Evolutionary conservation across 2,888 invertebrate genomes (phyloP).

Genomic region (Mechanitis mazaeus): DNA sequence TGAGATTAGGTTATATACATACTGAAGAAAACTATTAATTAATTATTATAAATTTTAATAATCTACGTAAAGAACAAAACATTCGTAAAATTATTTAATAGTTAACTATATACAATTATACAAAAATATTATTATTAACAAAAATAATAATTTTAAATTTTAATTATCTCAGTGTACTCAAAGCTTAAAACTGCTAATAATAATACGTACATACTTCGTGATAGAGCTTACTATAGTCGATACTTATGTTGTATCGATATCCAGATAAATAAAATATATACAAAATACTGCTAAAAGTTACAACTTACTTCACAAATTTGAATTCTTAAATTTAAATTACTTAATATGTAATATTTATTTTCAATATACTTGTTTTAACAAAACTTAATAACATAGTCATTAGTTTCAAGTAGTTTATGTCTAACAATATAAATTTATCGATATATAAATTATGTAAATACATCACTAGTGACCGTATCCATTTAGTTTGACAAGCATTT

Average conservation of each 20-base stretch:
- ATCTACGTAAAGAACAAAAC: not conserved
- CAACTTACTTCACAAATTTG: no score
- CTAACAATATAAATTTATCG: not conserved
- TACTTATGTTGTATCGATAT: slow-evolving; percentile 26
- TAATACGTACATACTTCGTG: slow-evolving; percentile 65
- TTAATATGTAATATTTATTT: no score
- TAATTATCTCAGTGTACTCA: slow-evolving; percentile 37
- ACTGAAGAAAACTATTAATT: slow-evolving; percentile 1
- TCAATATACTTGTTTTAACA: no score
- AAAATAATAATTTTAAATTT: slow-evolving; percentile 4
- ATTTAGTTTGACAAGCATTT: slow-evolving; percentile 76
- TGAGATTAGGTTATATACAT: slow-evolving; percentile 22
- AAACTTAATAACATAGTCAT: no score
- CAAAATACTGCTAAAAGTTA: not conserved
- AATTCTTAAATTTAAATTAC: no score
- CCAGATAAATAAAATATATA: slow-evolving; percentile 16
- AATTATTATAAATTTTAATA: not conserved
- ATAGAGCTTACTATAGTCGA: slow-evolving; percentile 23
- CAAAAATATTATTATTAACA: not conserved
- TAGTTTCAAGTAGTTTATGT: no score
- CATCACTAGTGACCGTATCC: slow-evolving; percentile 63
- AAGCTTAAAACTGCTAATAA: slow-evolving; percentile 62
- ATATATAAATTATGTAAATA: not conserved
- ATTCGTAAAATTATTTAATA: not conserved
- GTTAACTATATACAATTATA: not conserved